Evolutionary conservation across 2,113 vertebrate genomes (phyloP).

Genomic region (Cololabis saira): DNA sequence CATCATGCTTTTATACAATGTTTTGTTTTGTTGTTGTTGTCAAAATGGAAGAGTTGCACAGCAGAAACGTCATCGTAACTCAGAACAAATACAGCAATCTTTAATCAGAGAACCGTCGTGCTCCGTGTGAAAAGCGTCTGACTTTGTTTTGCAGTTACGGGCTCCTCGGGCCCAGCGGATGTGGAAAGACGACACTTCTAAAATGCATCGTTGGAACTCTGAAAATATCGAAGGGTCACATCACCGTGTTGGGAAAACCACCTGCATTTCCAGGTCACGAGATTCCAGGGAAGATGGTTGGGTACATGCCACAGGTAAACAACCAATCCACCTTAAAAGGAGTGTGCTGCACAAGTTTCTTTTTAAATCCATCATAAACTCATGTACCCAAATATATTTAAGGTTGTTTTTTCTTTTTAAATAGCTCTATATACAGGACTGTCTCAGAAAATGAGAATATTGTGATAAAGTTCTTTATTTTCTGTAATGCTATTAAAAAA

Average conservation of each 20-base stretch:
- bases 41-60: neutral
- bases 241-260: conserved; percentile 82
- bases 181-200: conserved; percentile 83
- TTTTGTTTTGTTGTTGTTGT: no score
- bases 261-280: conserved; percentile 82
- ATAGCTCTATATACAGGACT: no score
- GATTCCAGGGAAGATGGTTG: conserved; percentile 82
- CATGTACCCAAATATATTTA: no score
- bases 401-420: no score
- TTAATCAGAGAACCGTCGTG: neutral
- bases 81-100: no score
- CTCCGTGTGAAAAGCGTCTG: neutral
- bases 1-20: no score
- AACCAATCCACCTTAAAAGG: accelerated
- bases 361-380: no score
- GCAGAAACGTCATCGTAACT: neutral
- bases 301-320: conserved; percentile 85
- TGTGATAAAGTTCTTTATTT: no score
- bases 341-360: neutral
- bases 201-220: conserved; percentile 85
- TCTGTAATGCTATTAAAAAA: no score
- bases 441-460: no score
- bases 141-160: conserved; percentile 73
- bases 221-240: conserved; percentile 80
- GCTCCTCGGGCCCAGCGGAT: conserved; percentile 84